Evolutionary conservation across 2,113 vertebrate species (phyloP), one percentile per base, ranked within the genome.

Genomic region (Tenrec ecaudatus): DNA sequence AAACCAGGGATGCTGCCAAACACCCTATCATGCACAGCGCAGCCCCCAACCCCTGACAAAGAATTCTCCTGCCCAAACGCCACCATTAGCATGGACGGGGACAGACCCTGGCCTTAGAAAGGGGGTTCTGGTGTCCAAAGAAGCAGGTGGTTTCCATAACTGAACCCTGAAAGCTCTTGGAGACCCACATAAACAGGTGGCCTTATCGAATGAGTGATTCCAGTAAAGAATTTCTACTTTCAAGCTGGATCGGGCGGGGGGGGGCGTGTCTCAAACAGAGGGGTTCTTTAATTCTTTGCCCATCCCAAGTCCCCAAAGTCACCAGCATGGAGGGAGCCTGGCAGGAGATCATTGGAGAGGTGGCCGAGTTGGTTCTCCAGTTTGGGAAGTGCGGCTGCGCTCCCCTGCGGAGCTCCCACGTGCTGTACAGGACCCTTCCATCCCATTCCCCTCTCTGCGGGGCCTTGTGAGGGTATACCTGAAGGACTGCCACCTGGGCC

Each of bases 211-310:
- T 79, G 58, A 87, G 64, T 82, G 86, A 40, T 90, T 90, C 43
- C 31, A 80, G 36, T 38, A 43, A 80, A 81, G 66, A 92, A 92
- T 66, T 88, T 73, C 69, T 66, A 3, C 47, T 87, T 94, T 93
- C 47, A 84, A 53, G 69, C 22, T 76, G 73, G 64, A 79, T 22
- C n/a, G n/a, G 40, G 40, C 7, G 40, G 7, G 40, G 40, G 40
- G 40, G 36, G 9, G 25, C 14, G 79, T 89, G 29, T 43, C 57
- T 91, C 90, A 91, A 71, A 89, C 89, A 71, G 84, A 85, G 81
- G 29, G 77, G 43, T 10, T 20, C 40, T n/a, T 91, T 87, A 47
- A 57, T 83, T 91, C 64, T 58, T 62, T 78, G 29, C 29, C 82
- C 20, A 19, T 10, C 8, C 73, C 23, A 43, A 17, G 33, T 78